Evolutionary conservation across 1,140 invertebrate genomes (phyloP), one percentile per base, ranked within the genome.

Genomic region (Megathymus violae): DNA sequence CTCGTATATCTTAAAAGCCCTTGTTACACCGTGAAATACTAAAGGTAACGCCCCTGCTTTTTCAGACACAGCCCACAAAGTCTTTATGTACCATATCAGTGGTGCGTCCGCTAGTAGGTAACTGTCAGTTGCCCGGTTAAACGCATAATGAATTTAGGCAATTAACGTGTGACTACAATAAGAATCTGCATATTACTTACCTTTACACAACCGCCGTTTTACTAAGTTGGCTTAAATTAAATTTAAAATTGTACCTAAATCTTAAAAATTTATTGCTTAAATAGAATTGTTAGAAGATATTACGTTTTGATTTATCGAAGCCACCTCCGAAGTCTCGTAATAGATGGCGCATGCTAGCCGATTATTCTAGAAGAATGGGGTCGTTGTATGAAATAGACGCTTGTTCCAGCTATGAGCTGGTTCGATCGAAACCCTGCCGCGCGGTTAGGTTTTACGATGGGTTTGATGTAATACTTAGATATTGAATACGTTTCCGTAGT

Each of bases 341-440:
- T 56, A 41, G 22, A 56, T 44, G 40, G 52, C 52, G 15, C 44
- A 31, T 56, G 52, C 4, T 14, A 25, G 38, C 40, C 52, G 52
- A 56, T 56, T 56, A 44, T 56, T 56, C 52, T 44, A 44, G 40
- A 56, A 56, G 52, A 44, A 56, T 56, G 52, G 52, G 50, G 10
- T 4, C 52, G 40, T 56, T 56, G 22, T 11, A 34, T 56, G 10
- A 56, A 56, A 56, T 54, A 54, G 19, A 16, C 41, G 51, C 17
- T 43, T 19, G 36, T 52, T 22, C 3, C 11, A 36, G 36, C n/a
- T 52, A 52, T 51, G 34, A 19, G 11, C 48, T 34, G 9, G 50
- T 13, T 40, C 36, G 5, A 52, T 25, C 36, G 34, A 17, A 14
- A 25, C 5, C 36, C 16, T 36, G 7, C 7, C n/a, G n/a, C 17